phyloP scores from a whole-genome alignment of 2,113 vertebrate genomes.

The Hippocampus zosterae region DNA sequence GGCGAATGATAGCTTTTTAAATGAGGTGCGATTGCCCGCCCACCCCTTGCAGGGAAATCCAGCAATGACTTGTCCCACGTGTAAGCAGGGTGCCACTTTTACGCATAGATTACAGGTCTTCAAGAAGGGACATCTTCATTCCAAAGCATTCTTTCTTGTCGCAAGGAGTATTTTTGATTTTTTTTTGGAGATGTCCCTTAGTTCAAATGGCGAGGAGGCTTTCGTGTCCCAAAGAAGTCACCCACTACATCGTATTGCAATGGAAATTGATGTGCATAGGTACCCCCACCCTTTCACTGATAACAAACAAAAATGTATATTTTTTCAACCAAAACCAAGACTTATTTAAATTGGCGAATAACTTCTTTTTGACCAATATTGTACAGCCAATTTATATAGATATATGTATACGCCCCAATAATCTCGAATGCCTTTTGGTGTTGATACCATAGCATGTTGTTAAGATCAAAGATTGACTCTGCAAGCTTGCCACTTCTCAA shows the following conservation, averaged over 20 bases:
- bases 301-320: slow-evolving; percentile 36
- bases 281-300: slow-evolving; percentile 45
- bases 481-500: slow-evolving; percentile 62
- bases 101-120: slow-evolving; percentile 62
- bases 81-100: slow-evolving; percentile 70
- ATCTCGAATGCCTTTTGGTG: slow-evolving; percentile 54
- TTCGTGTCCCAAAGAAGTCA: slow-evolving; percentile 74
- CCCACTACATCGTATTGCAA: slow-evolving; percentile 58
- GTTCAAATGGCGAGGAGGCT: slow-evolving; percentile 60
- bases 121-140: slow-evolving; percentile 70
- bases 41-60: slow-evolving; percentile 44
- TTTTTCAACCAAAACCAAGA: slow-evolving; percentile 58
- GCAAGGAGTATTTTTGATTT: slow-evolving; percentile 51
- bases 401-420: slow-evolving; percentile 1
- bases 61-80: slow-evolving; percentile 59
- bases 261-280: slow-evolving; percentile 60
- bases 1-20: slow-evolving; percentile 66
- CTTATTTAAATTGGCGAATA: slow-evolving; percentile 63
- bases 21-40: slow-evolving; percentile 52
- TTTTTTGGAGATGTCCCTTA: slow-evolving; percentile 66
- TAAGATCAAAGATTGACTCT: slow-evolving; percentile 58
- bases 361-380: slow-evolving; percentile 61
- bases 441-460: slow-evolving; percentile 65
- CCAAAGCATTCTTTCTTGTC: slow-evolving; percentile 74
- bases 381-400: slow-evolving; percentile 61